A percentile compares a stretch with the other conserved stretches of the same genome.
Evolutionary conservation across 2,113 vertebrate genomes (phyloP).

Genomic region (Nematolebias whitei): DNA sequence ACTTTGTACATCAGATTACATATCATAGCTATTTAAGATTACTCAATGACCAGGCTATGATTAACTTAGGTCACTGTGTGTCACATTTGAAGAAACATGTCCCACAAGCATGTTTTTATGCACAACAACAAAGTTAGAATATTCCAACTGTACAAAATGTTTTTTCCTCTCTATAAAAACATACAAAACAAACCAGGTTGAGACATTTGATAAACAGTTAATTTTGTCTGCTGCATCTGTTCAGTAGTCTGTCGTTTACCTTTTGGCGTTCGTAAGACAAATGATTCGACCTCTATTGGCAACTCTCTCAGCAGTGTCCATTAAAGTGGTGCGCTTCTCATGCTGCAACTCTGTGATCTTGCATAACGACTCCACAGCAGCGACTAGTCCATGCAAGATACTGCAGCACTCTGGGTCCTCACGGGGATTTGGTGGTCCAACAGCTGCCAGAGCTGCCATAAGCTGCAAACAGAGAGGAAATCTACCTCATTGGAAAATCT

Average conservation of each 20-base stretch:
- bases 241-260: constrained; percentile 72
- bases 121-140: not conserved
- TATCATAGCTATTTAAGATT: not conserved
- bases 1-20: not conserved
- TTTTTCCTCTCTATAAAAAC: too few relatives aligned
- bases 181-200: too few relatives aligned
- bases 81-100: not conserved
- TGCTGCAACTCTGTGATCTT: constrained; percentile 96
- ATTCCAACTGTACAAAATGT: not conserved
- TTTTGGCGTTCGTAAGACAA: constrained; percentile 96
- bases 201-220: too few relatives aligned
- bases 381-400: constrained; percentile 93
- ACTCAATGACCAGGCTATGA: not conserved
- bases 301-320: constrained; percentile 94
- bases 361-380: constrained; percentile 92
- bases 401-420: constrained; percentile 97
- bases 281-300: constrained; percentile 94
- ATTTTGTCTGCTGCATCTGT: not conserved
- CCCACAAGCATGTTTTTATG: not conserved
- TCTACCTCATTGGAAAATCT: not conserved
- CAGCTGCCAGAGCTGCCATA: constrained; percentile 91
- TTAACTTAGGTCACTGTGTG: not conserved
- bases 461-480: constrained; percentile 74
- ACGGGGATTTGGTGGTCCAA: constrained; percentile 93
- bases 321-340: constrained; percentile 86